Conservation (phyloP, 2,888 invertebrate genomes). For the Microplitis manilae region DNA sequence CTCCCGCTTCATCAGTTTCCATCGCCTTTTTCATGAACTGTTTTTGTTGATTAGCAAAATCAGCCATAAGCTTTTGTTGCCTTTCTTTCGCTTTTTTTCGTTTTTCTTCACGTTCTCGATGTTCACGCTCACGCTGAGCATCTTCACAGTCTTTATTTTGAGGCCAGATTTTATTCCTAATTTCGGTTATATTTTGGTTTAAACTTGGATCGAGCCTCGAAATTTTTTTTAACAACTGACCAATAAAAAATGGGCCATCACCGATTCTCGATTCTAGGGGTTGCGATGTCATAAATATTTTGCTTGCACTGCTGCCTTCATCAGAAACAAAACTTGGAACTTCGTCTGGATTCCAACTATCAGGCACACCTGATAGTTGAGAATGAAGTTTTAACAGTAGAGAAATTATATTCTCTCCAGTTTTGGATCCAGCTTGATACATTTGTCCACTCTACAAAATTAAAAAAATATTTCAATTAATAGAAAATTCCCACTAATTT, state of each 20-base stretch:
- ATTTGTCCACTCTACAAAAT: constrained; percentile 55
- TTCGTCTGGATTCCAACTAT: constrained; percentile 79
- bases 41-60: constrained; percentile 92
- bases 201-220: constrained; percentile 81
- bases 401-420: constrained; percentile 92
- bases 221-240: constrained; percentile 84
- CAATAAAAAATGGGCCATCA: constrained; percentile 91
- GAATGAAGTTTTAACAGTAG: constrained; percentile 91
- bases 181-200: constrained; percentile 80
- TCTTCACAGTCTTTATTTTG: constrained; percentile 85
- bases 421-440: constrained; percentile 73
- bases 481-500: neutral
- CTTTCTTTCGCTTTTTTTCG: constrained; percentile 88
- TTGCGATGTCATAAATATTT: neutral
- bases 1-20: constrained; percentile 74
- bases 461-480: neutral
- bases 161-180: constrained; percentile 85
- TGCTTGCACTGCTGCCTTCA: constrained; percentile 56
- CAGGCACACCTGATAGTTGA: constrained; percentile 86
- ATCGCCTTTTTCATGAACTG: constrained; percentile 90
- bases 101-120: constrained; percentile 86
- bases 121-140: constrained; percentile 80
- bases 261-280: constrained; percentile 75
- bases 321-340: constrained; percentile 67
- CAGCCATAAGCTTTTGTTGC: constrained; percentile 92